Percentiles rank a stretch among this genome's conserved stretches.
Conservation (phyloP, 2,113 vertebrate genomes). For the Eulacestoma nigropectus region DNA sequence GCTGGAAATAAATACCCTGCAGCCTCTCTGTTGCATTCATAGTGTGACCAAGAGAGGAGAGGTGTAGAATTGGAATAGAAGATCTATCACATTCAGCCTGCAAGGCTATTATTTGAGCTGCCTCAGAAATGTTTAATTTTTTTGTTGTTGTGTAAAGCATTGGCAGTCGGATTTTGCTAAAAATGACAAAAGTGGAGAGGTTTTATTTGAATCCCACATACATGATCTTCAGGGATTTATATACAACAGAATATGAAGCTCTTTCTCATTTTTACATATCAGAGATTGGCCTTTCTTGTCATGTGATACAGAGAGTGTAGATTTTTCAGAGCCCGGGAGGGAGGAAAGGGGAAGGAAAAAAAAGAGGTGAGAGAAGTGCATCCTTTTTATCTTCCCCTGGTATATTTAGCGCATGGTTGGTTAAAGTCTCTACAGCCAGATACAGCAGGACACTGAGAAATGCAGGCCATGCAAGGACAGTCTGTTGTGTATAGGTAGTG, state of each 20-base stretch:
- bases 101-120: constrained; percentile 26
- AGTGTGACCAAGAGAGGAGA: not conserved
- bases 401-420: not conserved
- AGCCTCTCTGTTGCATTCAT: not conserved
- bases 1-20: not conserved
- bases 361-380: not conserved
- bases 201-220: constrained; percentile 20
- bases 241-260: not conserved
- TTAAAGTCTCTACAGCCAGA: not conserved
- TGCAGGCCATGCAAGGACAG: not conserved
- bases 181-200: not conserved
- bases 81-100: not conserved
- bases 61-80: constrained; percentile 1
- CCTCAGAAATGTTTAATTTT: constrained; percentile 13
- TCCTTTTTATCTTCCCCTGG: not conserved
- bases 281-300: not conserved
- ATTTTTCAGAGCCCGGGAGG: not conserved
- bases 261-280: not conserved
- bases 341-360: not conserved
- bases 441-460: not conserved
- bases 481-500: accelerated
- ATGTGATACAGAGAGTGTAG: not conserved
- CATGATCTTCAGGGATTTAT: constrained; percentile 13
- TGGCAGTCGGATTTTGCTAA: not conserved
- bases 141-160: not conserved